Evolutionary conservation across 2,797 vertebrate genomes (phyloP).

Genomic region (Semotilus atromaculatus): DNA sequence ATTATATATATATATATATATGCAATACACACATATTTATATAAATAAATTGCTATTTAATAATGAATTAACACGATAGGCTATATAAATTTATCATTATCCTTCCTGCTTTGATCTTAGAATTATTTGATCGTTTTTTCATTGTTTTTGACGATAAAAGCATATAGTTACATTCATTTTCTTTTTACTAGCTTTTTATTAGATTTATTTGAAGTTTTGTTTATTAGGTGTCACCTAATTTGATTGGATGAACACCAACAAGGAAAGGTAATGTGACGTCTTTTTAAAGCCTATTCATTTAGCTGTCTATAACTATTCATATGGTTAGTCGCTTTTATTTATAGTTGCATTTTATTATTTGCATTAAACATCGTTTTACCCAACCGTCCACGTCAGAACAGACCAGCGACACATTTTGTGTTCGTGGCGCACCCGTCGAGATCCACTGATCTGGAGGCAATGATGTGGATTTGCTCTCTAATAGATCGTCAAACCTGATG

Average conservation of each 20-base stretch:
- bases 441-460: conserved; percentile 3
- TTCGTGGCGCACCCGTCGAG: background rate
- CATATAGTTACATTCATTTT: background rate
- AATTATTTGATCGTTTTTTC: too few species aligned
- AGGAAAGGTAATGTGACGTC: background rate
- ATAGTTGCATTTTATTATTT: background rate
- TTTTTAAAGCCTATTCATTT: background rate
- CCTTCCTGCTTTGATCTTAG: too few species aligned
- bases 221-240: background rate
- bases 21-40: too few species aligned
- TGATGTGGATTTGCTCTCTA: background rate
- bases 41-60: too few species aligned
- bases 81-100: too few species aligned
- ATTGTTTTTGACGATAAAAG: background rate
- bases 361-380: background rate
- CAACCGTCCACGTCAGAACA: background rate
- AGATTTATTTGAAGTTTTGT: background rate
- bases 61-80: too few species aligned
- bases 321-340: background rate
- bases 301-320: background rate
- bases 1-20: too few species aligned
- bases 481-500: conserved; percentile 41
- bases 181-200: background rate
- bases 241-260: background rate
- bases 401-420: background rate